Base-by-base conservation (phyloP, 2,113 vertebrate species). In the Chrysochloris asiatica region DNA sequence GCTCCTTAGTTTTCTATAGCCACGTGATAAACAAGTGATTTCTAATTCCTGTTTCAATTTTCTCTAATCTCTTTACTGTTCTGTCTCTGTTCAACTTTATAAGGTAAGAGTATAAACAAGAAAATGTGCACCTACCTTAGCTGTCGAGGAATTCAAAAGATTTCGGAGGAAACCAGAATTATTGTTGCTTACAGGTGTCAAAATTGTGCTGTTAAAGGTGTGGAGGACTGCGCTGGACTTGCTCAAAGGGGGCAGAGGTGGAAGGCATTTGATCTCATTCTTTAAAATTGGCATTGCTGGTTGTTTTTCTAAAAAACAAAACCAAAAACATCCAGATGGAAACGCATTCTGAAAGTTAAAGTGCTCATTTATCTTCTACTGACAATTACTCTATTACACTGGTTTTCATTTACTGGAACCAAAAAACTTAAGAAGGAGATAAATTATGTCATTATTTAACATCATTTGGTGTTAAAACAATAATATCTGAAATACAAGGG, bases 171-270 rank as follows among this genome's bases (percentile, higher is more conserved):
- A 98, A 12, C 98, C 97, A 0, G 98, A 97, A 93, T 95, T 98
- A 6, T 98, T 98, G 97, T 97, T 98, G 97, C 98, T 98, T 83
- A 98, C 97, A 4, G 98, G 98, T 11, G 97, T 97, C 54, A 98
- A 71, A 92, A 98, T 98, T 72, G 98, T 97, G 95, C 97, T 98
- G 95, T 98, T 98, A 89, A 98, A 98, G 0, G 98, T 98, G 82
- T 98, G 98, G 56, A 98, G 97, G 71, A 97, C 96, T 33, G 98
- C 90, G 73, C 91, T 54, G n/a, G 97, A 96, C 86, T 98, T 98
- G 14, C 94, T 96, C 84, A 98, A 96, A 48, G 92, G 92, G 1
- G 98, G 97, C 16, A 98, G 96, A 24, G 98, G 95, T 36, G 97
- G 97, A 52, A 98, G 97, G 94, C 98, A 97, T 94, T 98, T 98